phyloP scores from a whole-genome alignment of 2,888 invertebrate species.

The Agonopterix arenella region DNA sequence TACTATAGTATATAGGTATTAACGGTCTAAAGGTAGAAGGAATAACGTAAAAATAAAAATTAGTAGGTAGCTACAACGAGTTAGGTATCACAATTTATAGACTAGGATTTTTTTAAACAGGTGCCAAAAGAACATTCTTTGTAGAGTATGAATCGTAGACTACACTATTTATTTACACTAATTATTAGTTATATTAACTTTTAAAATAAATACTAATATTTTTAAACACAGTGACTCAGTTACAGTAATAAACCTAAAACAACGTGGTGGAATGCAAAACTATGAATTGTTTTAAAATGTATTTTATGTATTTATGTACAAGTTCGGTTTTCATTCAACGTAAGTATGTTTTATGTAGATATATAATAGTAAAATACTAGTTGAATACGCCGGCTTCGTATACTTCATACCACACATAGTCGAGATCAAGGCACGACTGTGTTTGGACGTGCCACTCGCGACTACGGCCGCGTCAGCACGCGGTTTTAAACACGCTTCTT shows the following conservation, averaged over 20 bases:
- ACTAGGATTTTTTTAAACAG: too few species aligned
- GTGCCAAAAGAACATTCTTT: too few species aligned
- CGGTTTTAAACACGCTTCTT: constrained; percentile 19
- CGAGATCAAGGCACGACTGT: constrained; percentile 46
- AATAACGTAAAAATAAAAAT: too few species aligned
- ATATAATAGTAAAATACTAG: constrained; percentile 37
- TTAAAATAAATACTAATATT: too few species aligned
- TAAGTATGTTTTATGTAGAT: neutral
- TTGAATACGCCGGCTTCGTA: constrained; percentile 25
- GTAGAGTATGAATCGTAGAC: too few species aligned
- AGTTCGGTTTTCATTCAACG: neutral
- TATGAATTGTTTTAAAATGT: neutral
- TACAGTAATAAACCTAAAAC: neutral
- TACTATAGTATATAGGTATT: too few species aligned
- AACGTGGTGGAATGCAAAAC: neutral
- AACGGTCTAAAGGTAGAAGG: too few species aligned
- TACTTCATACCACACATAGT: constrained; percentile 35
- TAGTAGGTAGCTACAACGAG: too few species aligned
- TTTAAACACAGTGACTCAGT: neutral
- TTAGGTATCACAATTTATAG: too few species aligned
- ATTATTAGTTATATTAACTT: too few species aligned
- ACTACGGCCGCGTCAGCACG: constrained; percentile 47
- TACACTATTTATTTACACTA: too few species aligned
- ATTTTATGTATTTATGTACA: neutral
- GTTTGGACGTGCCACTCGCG: constrained; percentile 45